Conservation (phyloP, 1,140 invertebrate genomes). For the Hycleus cichorii region DNA sequence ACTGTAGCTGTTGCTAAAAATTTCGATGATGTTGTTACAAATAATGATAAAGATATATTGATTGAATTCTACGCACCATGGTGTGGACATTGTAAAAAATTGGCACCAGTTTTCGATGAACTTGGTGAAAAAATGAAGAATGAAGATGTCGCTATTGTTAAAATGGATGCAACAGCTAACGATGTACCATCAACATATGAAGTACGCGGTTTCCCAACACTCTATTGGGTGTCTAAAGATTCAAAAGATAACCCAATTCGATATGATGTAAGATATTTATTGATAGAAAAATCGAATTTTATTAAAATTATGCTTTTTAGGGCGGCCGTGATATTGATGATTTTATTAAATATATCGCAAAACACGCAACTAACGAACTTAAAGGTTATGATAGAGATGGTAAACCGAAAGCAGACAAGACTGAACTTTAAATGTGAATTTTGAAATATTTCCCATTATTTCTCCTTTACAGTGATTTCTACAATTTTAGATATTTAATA, state of each 20-base stretch:
- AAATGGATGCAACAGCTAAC: constrained; percentile 98
- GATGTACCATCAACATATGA: constrained; percentile 91
- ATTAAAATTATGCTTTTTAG: constrained; percentile 38
- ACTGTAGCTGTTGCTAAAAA: constrained; percentile 94
- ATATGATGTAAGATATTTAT: constrained; percentile 66
- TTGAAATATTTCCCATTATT: not conserved
- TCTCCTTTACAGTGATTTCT: no score
- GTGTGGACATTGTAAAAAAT: constrained; percentile 98
- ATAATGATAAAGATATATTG: constrained; percentile 88
- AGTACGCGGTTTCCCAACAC: constrained; percentile 94
- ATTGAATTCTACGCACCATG: constrained; percentile 98
- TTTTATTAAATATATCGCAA: constrained; percentile 93
- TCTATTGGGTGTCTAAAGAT: constrained; percentile 91
- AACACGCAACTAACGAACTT: constrained; percentile 83
- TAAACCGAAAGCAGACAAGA: constrained; percentile 65
- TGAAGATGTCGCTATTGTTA: constrained; percentile 90
- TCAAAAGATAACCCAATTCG: constrained; percentile 71
- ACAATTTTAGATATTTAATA: no score
- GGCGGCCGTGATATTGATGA: constrained; percentile 92
- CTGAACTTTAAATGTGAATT: constrained; percentile 53
- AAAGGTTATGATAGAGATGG: constrained; percentile 85
- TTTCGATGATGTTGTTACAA: constrained; percentile 90
- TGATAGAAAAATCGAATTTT: not conserved
- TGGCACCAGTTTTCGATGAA: constrained; percentile 91
- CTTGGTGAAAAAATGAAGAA: constrained; percentile 84